phyloP scores from a whole-genome alignment of 1,140 invertebrate species.

The Nebria ingens region DNA sequence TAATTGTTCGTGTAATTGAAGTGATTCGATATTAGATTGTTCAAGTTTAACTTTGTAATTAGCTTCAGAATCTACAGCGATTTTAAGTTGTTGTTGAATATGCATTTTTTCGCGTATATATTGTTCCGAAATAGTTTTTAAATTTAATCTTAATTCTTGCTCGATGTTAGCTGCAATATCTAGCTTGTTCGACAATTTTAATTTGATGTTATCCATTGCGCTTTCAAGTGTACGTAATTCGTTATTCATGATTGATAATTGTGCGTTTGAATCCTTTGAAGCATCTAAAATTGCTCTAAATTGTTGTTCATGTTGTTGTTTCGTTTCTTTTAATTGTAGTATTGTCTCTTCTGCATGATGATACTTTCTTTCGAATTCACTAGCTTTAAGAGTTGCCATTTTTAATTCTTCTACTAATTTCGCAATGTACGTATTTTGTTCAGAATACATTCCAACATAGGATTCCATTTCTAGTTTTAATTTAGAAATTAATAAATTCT shows the following conservation, averaged over 20 bases:
- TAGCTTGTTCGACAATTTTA: conserved; percentile 30
- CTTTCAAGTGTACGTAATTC: background rate
- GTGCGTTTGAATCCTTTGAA: conserved; percentile 35
- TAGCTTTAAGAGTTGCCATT: background rate
- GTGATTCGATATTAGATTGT: background rate
- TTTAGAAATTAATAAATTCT: background rate
- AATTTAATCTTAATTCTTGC: conserved; percentile 36
- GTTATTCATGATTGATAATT: background rate
- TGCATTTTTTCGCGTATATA: conserved; percentile 31
- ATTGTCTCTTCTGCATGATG: background rate
- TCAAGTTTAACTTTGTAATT: conserved; percentile 16
- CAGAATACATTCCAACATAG: background rate
- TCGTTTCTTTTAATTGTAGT: background rate
- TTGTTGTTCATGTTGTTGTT: background rate
- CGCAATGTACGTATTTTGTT: background rate
- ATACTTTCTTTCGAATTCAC: background rate
- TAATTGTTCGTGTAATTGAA: background rate
- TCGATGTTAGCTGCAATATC: conserved; percentile 38
- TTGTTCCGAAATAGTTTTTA: conserved; percentile 35
- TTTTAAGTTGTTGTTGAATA: conserved; percentile 33
- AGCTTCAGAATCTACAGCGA: conserved; percentile 28
- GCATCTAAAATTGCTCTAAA: conserved; percentile 27
- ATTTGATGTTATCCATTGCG: background rate
- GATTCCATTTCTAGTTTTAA: background rate
- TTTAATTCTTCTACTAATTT: background rate